Conservation (phyloP, 1,140 invertebrate genomes). For the Archivesica marissinica region DNA sequence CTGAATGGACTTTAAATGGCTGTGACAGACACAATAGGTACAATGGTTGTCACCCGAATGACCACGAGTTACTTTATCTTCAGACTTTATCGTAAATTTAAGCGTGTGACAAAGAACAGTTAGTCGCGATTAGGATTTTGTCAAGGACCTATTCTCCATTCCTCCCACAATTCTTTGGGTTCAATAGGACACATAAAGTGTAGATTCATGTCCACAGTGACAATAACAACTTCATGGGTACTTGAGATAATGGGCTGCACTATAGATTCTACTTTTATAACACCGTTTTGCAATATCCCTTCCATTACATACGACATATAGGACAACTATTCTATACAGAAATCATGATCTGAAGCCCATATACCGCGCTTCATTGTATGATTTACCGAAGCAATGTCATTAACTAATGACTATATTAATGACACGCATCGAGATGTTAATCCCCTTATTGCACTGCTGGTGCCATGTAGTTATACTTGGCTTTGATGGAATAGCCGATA, state of each 20-base stretch:
- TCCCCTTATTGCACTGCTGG: no score
- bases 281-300: slow-evolving; percentile 22
- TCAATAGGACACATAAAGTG: background rate
- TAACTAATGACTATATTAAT: slow-evolving; percentile 12
- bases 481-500: no score
- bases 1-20: slow-evolving; percentile 14
- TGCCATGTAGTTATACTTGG: no score
- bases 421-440: no score
- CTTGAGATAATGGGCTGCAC: slow-evolving; percentile 1
- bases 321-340: background rate
- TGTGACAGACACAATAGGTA: slow-evolving; percentile 25
- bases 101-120: background rate
- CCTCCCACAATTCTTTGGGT: slow-evolving; percentile 18
- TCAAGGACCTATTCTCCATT: slow-evolving; percentile 7
- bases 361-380: background rate
- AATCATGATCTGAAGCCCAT: background rate
- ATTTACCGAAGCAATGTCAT: background rate
- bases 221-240: background rate
- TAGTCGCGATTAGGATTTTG: background rate
- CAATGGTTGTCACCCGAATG: slow-evolving; percentile 12
- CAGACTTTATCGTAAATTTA: slow-evolving; percentile 21
- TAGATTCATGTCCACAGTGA: background rate
- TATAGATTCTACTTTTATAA: slow-evolving; percentile 7
- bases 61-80: no score
- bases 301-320: slow-evolving; percentile 1